phyloP scores from a whole-genome alignment of 2,113 vertebrate genomes.

The Atrichornis clamosus region DNA sequence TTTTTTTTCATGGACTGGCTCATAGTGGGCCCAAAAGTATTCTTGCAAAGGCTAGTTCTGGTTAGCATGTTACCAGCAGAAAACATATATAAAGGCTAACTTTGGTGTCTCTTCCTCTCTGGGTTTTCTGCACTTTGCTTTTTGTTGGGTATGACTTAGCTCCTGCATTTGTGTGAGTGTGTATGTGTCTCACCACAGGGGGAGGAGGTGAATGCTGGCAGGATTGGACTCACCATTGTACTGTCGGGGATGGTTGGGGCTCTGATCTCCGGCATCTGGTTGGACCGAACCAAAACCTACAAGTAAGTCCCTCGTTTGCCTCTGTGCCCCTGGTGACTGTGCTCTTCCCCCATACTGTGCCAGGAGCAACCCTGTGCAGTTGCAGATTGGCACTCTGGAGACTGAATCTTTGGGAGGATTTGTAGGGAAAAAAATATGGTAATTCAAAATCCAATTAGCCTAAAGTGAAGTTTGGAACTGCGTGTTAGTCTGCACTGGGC shows the following conservation, averaged over 20 bases:
- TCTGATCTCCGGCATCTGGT: conserved; percentile 90
- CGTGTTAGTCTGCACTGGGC: neutral
- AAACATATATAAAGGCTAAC: neutral
- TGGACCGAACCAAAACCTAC: conserved; percentile 95
- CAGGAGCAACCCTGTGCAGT: neutral
- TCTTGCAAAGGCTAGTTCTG: neutral
- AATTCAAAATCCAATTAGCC: neutral
- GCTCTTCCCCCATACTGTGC: neutral
- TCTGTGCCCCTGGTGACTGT: neutral
- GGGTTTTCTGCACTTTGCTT: neutral
- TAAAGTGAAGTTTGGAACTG: neutral
- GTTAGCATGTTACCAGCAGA: neutral
- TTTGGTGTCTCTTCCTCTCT: neutral
- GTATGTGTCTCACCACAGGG: conserved; percentile 77
- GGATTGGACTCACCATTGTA: conserved; percentile 92
- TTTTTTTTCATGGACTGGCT: neutral
- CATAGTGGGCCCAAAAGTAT: neutral
- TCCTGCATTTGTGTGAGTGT: neutral
- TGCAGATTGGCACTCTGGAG: neutral
- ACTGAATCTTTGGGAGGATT: neutral
- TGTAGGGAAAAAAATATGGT: neutral
- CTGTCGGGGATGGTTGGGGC: conserved; percentile 90
- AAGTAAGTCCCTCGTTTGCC: conserved; percentile 80
- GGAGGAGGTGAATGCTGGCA: conserved; percentile 93
- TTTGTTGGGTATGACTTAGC: neutral